Evolutionary conservation across 2,888 invertebrate genomes (phyloP), one percentile per base, ranked within the genome.

Genomic region (Caenorhabditis zanzibari): DNA sequence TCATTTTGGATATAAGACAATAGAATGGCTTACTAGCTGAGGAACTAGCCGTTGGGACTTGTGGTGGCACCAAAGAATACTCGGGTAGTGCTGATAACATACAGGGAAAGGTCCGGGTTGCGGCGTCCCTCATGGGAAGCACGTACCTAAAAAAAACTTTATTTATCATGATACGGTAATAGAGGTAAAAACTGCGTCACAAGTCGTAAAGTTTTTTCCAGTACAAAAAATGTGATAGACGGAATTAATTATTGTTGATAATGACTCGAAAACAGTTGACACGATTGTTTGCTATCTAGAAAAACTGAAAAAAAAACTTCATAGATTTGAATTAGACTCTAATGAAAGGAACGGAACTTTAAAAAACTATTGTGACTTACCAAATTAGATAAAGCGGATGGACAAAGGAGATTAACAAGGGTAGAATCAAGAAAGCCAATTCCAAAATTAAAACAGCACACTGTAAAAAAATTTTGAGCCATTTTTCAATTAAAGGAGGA

Each of bases 11-110:
- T 12, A 16, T 3, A 19, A 16, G 3, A 14, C 2, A 14, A 24
- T 6, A 26, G 41, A 16, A 24, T 26, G 0, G 38, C 73, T 47
- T 68, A 81, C 80, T 81, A 24, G 75, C 72, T 49, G 84, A 81
- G 16, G 84, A 77, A 64, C 81, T 84, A 10, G 81, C 81, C 6
- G 84, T 69, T 63, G 81, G 84, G 6, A 81, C 61, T 58, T 81
- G 86, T 7, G 88, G 87, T 35, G 88, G 88, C 12, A 88, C 85
- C 32, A 88, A 68, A 6, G 85, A 82, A 66, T 88, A 88, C 59
- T 88, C 88, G 0, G 88, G 88, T 5, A 88, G 76, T 2, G 85
- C 80, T 9, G 81, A 56, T 24, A 75, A 54, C 28, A 87, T 77
- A 24, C 75, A 76, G 9, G 88, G 86, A 73, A 85, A 88, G 41